Base-by-base conservation (phyloP, 2,888 invertebrate species). In the Idaea dimidiata region DNA sequence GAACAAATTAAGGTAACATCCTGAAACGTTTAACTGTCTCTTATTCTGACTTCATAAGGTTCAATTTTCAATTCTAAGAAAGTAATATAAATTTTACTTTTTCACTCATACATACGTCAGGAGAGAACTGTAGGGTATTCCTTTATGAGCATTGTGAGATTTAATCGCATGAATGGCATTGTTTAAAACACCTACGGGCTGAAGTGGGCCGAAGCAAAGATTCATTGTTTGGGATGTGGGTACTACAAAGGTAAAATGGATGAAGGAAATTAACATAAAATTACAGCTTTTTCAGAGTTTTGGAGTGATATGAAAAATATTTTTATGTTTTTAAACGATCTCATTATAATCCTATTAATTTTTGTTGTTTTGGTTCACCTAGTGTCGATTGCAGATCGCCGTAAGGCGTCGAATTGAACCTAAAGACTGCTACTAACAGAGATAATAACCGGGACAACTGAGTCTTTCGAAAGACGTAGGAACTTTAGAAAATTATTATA, bases 81-180 rank as follows among this genome's bases (percentile, higher is more conserved):
- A 57, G 64, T 66, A 69, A 62, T 70, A 66, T 66, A 55, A 57
- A 62, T n/a, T 57, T 65, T 67, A 72, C 66, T 64, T 66, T 70
- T 69, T 71, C 70, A 75, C 80, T 80, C 81, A 82, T 86, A 86
- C 88, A 86, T 79, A 83, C 83, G 81, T 86, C 81, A 79, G 77
- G 77, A 69, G 79, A 76, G 77, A 76, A 82, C 88, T 84, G 66
- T 73, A 72, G 83, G 86, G 83, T 74, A 82, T 88, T 85, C 84
- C 87, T 87, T 89, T 87, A 88, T 87, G 89, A 89, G 87, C 87
- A 85, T 89, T 90, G 89, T 90, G 89, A 85, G 83, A 82, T 86
- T 81, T 85, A 84, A 87, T 88, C 80, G 81, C 75, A 79, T 88
- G 85, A 88, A 89, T 84, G 84, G 86, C 81, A 85, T 90, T 91